Evolutionary conservation across 1,140 invertebrate genomes (phyloP).

Genomic region (Bicyclus anynana): DNA sequence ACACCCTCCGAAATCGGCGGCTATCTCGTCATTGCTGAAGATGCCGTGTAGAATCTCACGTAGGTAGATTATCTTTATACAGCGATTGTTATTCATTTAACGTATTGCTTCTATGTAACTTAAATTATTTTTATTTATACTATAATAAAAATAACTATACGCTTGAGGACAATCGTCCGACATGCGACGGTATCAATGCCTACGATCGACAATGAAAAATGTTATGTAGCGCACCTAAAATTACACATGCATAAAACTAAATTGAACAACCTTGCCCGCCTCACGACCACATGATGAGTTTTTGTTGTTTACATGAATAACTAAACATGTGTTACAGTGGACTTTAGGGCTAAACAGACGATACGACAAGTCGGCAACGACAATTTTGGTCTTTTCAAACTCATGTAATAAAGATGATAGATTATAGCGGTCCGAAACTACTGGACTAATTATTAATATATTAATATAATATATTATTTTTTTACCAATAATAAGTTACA

Average conservation of each 20-base stretch:
- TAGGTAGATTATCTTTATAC: slow-evolving; percentile 8
- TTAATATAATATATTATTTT: too few relatives aligned
- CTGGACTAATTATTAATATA: too few relatives aligned
- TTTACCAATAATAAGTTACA: too few relatives aligned
- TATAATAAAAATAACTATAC: slow-evolving; percentile 10
- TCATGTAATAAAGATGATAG: too few relatives aligned
- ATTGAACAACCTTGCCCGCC: slow-evolving; percentile 36
- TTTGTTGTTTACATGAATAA: slow-evolving; percentile 27
- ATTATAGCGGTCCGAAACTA: too few relatives aligned
- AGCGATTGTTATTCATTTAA: slow-evolving; percentile 10
- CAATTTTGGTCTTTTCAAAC: background rate
- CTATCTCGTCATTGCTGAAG: too few relatives aligned
- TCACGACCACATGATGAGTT: slow-evolving; percentile 30
- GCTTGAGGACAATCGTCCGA: slow-evolving; percentile 7
- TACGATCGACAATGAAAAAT: slow-evolving; percentile 15
- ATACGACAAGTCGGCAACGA: background rate
- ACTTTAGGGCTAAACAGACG: background rate
- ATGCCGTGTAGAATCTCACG: too few relatives aligned
- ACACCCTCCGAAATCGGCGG: too few relatives aligned
- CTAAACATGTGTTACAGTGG: slow-evolving; percentile 14
- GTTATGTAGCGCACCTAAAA: slow-evolving; percentile 22
- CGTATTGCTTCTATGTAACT: slow-evolving; percentile 7
- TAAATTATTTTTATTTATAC: slow-evolving; percentile 6
- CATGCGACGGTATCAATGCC: slow-evolving; percentile 7
- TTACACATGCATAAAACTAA: slow-evolving; percentile 35